A percentile compares a stretch with the other conserved stretches of the same genome.
These are phyloP conservation scores for Acanthornis magna DNA, from an alignment of 2,797 vertebrate genomes.

Conservation along the genomic window DNA sequence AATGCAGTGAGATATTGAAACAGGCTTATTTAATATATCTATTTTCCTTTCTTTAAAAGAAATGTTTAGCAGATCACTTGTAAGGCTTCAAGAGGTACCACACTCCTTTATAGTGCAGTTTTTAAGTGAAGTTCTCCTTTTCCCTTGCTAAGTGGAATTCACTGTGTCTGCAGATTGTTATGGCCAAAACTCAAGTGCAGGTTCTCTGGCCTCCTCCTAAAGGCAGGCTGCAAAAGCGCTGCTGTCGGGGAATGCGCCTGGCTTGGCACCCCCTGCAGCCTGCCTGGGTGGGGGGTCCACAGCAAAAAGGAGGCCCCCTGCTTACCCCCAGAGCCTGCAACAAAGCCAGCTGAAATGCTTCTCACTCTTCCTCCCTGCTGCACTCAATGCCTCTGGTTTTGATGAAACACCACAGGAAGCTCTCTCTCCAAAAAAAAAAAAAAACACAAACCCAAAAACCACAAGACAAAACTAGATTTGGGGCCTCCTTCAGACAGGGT, in stretches of 20 bases:
- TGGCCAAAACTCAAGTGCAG: background rate
- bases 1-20: background rate
- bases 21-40: background rate
- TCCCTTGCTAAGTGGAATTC: slow-evolving; percentile 32
- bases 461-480: background rate
- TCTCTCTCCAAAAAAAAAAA: background rate
- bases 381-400: background rate
- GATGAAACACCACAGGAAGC: background rate
- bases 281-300: background rate
- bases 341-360: background rate
- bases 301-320: background rate
- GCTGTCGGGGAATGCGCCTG: background rate
- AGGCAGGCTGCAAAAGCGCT: background rate
- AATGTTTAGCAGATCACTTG: background rate
- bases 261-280: background rate
- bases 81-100: background rate
- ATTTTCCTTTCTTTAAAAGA: background rate
- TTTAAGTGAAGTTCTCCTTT: background rate
- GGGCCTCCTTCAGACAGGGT: background rate
- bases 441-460: background rate
- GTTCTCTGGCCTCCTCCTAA: slow-evolving; percentile 27
- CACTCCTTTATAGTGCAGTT: background rate
- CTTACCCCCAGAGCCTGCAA: background rate
- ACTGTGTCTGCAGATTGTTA: background rate
- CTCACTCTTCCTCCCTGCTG: background rate